Conservation (phyloP, 2,888 invertebrate species). For the Limnephilus lunatus region DNA sequence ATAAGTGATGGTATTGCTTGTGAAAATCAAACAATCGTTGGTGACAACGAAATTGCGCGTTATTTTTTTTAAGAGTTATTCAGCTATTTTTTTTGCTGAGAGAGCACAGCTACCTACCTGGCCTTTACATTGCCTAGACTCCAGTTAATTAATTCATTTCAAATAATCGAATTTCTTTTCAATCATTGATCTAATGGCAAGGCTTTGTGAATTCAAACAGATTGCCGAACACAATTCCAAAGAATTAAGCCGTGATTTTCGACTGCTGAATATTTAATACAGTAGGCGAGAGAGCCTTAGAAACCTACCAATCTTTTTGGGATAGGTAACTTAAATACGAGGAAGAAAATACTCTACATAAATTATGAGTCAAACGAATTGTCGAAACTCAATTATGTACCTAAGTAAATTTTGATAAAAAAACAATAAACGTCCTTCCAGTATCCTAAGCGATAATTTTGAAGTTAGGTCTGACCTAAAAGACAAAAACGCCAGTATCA, state of each 20-base stretch:
- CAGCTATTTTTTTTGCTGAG: too few relatives aligned
- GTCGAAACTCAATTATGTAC: background rate
- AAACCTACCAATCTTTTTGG: background rate
- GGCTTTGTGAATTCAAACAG: background rate
- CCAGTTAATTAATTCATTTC: background rate
- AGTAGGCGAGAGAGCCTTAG: background rate
- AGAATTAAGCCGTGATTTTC: background rate
- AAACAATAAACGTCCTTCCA: background rate
- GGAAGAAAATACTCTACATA: background rate
- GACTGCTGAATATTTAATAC: background rate
- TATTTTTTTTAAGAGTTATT: too few relatives aligned
- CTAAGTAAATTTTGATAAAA: background rate
- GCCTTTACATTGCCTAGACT: too few relatives aligned
- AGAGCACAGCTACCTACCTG: too few relatives aligned
- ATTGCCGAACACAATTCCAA: background rate
- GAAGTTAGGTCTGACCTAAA: background rate
- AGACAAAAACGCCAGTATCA: background rate
- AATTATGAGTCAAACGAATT: background rate
- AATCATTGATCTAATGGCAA: background rate
- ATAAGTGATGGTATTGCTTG: too few relatives aligned
- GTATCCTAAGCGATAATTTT: background rate
- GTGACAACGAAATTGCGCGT: too few relatives aligned
- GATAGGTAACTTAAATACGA: background rate
- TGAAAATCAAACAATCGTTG: too few relatives aligned
- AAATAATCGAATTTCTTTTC: background rate